Conservation (phyloP, 2,113 vertebrate genomes). For the Campylomormyrus numenius region DNA sequence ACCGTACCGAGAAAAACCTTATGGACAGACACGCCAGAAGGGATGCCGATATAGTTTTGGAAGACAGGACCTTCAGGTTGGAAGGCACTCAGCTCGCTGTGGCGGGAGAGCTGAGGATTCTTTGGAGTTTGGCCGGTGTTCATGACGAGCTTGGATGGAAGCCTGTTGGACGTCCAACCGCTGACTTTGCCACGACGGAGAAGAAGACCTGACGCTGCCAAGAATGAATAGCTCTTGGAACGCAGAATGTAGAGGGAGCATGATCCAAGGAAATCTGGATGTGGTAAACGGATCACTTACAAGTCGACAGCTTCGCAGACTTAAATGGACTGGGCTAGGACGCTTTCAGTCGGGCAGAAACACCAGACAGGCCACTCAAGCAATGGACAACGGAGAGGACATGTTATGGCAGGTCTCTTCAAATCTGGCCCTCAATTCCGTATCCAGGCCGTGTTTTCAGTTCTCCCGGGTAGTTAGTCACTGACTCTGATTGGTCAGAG, state of each 20-base stretch:
- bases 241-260: neutral
- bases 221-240: neutral
- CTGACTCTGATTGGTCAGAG: no score
- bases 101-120: neutral
- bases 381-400: neutral
- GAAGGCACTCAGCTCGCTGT: neutral
- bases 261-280: neutral
- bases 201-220: neutral
- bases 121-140: neutral
- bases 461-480: no score
- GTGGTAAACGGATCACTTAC: conserved; percentile 1
- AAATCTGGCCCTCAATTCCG: no score
- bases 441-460: no score
- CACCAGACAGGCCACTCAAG: neutral
- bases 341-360: neutral
- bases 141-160: neutral
- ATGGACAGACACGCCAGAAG: neutral
- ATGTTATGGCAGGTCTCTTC: no score
- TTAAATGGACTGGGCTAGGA: neutral
- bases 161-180: neutral
- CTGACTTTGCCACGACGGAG: neutral
- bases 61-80: neutral
- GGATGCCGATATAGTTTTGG: neutral
- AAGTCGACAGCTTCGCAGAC: neutral
- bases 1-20: neutral